Evolutionary conservation across 37 sponge, comb jelly and placozoan genomes (phyloP), one percentile per base, ranked within the genome.

Genomic region (Aplysina aerophoba): DNA sequence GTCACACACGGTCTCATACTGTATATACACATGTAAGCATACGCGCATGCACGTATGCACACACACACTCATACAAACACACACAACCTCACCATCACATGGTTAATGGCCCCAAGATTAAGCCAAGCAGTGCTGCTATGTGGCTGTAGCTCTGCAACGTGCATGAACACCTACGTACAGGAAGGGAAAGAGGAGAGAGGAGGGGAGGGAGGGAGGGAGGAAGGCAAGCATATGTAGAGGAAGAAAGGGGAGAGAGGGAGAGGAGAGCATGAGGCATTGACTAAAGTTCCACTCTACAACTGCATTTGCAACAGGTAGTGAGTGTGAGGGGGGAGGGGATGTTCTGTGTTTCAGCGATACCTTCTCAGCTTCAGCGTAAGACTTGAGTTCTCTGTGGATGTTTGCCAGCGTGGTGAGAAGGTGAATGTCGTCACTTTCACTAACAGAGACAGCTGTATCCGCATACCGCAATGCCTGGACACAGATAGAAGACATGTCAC

Each of bases 71-170:
- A 69, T 35, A 69, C 33, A 69, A 64, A 40, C 37, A 71, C 35
- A 61, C 21, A 41, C 15, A 63, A 33, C 27, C 73, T 66, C 31
- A 85, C 86, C 86, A 71, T 20, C 53, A 85, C 16, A 39, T 85
- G 86, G 40, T 25, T 1, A 17, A 73, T 31, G 5, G 86, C 86
- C 34, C 86, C 86, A 2, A 85, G 63, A 75, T 85, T 85, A 6
- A 85, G 21, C 59, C 77, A 28, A 22, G 86, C 78, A 73, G 40
- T 56, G 14, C 57, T 59, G 33, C 21, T 20, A 24, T 2, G 1
- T 33, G 86, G 67, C 16, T 85, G 53, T 25, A 85, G 16, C 33
- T 53, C 16, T 14, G 75, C 86, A 41, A 75, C 24, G 33, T 40
- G 22, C 4, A 21, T 15, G 25, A 75, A 75, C n/a, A 41, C n/a